Percentiles rank a stretch among this genome's conserved stretches.
Evolutionary conservation across 2,888 invertebrate genomes (phyloP).

Genomic region (Laothoe populi): DNA sequence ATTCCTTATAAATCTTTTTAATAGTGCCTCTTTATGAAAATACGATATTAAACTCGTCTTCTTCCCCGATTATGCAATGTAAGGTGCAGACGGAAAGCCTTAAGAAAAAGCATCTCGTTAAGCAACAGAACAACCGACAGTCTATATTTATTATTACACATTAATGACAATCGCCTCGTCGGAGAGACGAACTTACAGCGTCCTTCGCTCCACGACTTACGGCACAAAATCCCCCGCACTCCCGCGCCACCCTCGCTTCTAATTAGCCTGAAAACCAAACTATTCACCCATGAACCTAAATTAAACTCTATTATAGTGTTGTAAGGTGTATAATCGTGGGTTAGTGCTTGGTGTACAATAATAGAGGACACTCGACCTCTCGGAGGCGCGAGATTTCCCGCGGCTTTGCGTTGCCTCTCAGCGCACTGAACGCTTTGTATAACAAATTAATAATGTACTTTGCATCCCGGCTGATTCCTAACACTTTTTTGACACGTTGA

Average conservation of each 20-base stretch:
- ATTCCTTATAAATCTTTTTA: too few species aligned
- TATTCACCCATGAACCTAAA: conserved; percentile 38
- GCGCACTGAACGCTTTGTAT: conserved; percentile 45
- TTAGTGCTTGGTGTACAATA: conserved; percentile 50
- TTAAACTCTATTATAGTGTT: conserved; percentile 43
- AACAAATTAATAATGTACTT: conserved; percentile 42
- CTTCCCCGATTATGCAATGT: too few species aligned
- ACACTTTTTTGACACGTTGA: conserved; percentile 8
- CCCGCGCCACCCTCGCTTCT: conserved; percentile 57
- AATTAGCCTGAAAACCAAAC: conserved; percentile 80
- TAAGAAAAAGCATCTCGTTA: conserved; percentile 15
- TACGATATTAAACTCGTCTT: too few species aligned
- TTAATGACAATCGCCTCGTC: conserved; percentile 12
- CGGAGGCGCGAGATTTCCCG: conserved; percentile 67
- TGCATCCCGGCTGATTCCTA: background rate
- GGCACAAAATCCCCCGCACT: background rate
- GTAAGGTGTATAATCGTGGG: conserved; percentile 48
- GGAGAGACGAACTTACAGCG: background rate
- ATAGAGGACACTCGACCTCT: conserved; percentile 78
- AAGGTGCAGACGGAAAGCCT: background rate
- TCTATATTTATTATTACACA: conserved; percentile 17
- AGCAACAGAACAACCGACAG: conserved; percentile 15
- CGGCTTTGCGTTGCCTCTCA: conserved; percentile 45
- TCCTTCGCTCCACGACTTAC: background rate
- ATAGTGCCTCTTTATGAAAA: too few species aligned